Base-by-base conservation (phyloP, 1,140 invertebrate species). In the Dinothrombium tinctorium region DNA sequence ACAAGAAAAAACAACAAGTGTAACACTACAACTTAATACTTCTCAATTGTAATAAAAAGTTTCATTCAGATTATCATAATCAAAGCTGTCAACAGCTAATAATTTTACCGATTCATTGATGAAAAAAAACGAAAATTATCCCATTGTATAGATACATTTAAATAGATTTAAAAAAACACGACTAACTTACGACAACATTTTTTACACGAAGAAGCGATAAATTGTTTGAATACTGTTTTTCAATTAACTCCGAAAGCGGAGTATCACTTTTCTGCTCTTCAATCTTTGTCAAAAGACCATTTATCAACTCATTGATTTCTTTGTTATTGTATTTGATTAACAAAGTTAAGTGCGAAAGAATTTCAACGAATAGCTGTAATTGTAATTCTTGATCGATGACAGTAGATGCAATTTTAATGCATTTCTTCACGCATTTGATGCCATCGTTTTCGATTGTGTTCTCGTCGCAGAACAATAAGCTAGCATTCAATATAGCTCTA, bases 401-500 rank as follows among this genome's bases (percentile, higher is more conserved):
- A 21, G 21, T 35, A 14, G 26, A 41, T 6, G 42, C 17, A 14
- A 47, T 46, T 41, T 47, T 47, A 7, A 36, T 17, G 36, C 42
- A 41, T 23, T 40, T 45, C 15, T 39, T 24, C 8, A 47, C 28
- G 24, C 33, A 37, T 31, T 47, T 44, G 2, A 44, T 12, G 12
- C 14, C 26, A 11, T 47, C 33, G 1, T 25, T 4, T 24, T 47
- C 28, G 11, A 43, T 2, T 11, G 20, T 44, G 12, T 28, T 15
- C 12, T 40, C 21, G 32, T 42, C 33, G 14, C 20, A 33, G 15
- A 47, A 47, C 11, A 47, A 23, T 11, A 36, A 8, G 20, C 25
- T 45, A 8, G 46, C 22, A 41, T 62, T 62, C 28, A 69, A 46
- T n/a, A 54, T 51, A 33, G 69, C 86, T 43, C 87, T 61, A 55